Percentiles rank a stretch among this genome's conserved stretches.
These are phyloP conservation scores for Masticophis lateralis DNA, from an alignment of 2,797 vertebrate species.

Conservation along the genomic window DNA sequence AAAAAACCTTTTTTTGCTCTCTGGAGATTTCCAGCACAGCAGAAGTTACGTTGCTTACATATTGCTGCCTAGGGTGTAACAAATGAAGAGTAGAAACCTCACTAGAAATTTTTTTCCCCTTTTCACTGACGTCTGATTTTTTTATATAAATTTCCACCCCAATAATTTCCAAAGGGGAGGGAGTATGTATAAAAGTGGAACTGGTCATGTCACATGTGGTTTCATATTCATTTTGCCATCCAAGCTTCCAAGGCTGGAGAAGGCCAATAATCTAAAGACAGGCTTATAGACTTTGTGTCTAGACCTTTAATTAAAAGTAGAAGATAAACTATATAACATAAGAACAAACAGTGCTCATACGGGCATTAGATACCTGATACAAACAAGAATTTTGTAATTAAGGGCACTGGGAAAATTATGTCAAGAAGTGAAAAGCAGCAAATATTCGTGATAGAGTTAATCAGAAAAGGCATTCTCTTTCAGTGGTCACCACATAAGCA, in stretches of 20 bases:
- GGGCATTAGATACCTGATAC: conserved; percentile 53
- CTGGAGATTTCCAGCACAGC: conserved; percentile 23
- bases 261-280: conserved; percentile 63
- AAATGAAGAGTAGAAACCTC: conserved; percentile 47
- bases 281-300: conserved; percentile 68
- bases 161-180: conserved; percentile 33
- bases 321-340: conserved; percentile 54
- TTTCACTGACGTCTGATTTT: conserved; percentile 29
- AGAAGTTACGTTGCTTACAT: conserved; percentile 27
- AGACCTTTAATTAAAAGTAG: conserved; percentile 68
- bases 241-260: conserved; percentile 55
- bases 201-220: conserved; percentile 24
- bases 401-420: conserved; percentile 47
- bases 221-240: conserved; percentile 58
- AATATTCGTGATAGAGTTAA: conserved; percentile 58
- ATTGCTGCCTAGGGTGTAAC: conserved; percentile 44
- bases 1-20: conserved; percentile 33
- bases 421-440: conserved; percentile 61
- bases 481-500: conserved; percentile 70
- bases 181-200: neutral
- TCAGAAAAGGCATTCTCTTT: conserved; percentile 60
- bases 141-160: conserved; percentile 38
- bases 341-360: conserved; percentile 50
- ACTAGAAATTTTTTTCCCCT: conserved; percentile 40
- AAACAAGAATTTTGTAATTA: conserved; percentile 58